Evolutionary conservation across 2,888 invertebrate genomes (phyloP).

Genomic region (Mechanitis mazaeus): DNA sequence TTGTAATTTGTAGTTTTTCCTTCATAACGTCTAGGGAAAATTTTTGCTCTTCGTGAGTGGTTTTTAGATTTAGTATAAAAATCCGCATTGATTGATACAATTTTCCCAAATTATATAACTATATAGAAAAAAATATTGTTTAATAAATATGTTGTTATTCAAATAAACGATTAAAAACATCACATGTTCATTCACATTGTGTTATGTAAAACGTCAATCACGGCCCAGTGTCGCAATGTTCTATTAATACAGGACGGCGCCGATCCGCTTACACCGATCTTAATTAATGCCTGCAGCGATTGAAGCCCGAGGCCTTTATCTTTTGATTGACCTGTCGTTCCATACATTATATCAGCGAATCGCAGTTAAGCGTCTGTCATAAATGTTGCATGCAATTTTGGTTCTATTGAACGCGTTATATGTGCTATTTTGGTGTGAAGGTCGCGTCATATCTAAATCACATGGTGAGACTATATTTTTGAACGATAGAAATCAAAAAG

Average conservation of each 20-base stretch:
- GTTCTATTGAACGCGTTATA: conserved; percentile 19
- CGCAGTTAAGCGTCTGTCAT: conserved; percentile 19
- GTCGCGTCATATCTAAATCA: conserved; percentile 10
- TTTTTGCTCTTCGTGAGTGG: no score
- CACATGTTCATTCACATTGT: conserved; percentile 17
- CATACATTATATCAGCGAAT: conserved; percentile 27
- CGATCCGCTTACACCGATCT: conserved; percentile 63
- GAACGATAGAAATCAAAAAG: conserved; percentile 19
- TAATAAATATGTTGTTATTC: not conserved
- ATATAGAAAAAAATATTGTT: no score
- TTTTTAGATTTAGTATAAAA: no score
- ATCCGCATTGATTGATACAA: no score
- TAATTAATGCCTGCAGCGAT: conserved; percentile 60
- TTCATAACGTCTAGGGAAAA: no score
- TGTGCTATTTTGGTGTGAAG: conserved; percentile 18
- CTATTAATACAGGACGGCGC: conserved; percentile 39
- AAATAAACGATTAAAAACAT: conserved; percentile 5
- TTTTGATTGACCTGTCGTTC: conserved; percentile 65
- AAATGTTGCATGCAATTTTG: conserved; percentile 24
- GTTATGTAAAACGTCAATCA: conserved; percentile 31
- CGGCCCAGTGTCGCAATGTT: conserved; percentile 26
- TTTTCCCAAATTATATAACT: no score
- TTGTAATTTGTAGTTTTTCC: no score
- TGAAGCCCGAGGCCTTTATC: conserved; percentile 60
- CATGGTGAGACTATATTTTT: conserved; percentile 12